These are phyloP conservation scores for Corythornis madagascariensis DNA, from an alignment of 2,113 vertebrate genomes.

Conservation along the genomic window DNA sequence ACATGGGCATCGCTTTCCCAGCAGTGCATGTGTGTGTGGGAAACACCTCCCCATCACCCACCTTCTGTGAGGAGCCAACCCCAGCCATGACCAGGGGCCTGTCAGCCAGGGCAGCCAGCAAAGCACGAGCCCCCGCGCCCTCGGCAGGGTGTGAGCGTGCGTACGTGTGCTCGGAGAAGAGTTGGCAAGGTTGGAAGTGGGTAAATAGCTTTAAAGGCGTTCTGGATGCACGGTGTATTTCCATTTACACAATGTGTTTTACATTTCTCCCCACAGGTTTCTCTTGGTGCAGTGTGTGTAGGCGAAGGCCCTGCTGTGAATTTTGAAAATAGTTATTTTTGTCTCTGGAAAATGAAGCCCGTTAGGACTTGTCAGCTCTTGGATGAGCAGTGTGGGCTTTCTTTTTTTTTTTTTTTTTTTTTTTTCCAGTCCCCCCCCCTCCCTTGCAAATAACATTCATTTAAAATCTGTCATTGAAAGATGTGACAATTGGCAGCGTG, in stretches of 20 bases:
- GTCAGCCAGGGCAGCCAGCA: neutral
- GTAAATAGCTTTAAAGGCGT: constrained; percentile 29
- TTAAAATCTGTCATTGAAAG: constrained; percentile 71
- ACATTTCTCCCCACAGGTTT: constrained; percentile 78
- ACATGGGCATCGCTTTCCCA: neutral
- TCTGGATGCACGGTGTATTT: constrained; percentile 62
- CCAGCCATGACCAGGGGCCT: neutral
- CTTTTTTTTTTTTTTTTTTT: constrained; percentile 8
- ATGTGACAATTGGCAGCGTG: constrained; percentile 55
- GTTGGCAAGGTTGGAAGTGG: constrained; percentile 30
- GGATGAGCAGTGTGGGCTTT: constrained; percentile 77
- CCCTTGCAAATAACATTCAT: constrained; percentile 63
- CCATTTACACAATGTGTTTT: constrained; percentile 76
- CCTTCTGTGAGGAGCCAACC: neutral
- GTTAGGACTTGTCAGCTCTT: constrained; percentile 82
- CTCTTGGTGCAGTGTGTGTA: constrained; percentile 79
- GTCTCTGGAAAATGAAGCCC: constrained; percentile 82
- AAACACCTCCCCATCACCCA: neutral
- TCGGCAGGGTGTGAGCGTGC: neutral
- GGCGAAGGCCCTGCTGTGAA: constrained; percentile 85
- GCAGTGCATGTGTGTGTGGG: neutral
- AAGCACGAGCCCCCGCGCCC: neutral
- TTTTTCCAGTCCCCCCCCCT: neutral
- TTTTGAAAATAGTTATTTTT: constrained; percentile 88
- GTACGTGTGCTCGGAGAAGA: neutral